Conservation (phyloP, 2,888 invertebrate species). For the Macrosiphum euphorbiae region DNA sequence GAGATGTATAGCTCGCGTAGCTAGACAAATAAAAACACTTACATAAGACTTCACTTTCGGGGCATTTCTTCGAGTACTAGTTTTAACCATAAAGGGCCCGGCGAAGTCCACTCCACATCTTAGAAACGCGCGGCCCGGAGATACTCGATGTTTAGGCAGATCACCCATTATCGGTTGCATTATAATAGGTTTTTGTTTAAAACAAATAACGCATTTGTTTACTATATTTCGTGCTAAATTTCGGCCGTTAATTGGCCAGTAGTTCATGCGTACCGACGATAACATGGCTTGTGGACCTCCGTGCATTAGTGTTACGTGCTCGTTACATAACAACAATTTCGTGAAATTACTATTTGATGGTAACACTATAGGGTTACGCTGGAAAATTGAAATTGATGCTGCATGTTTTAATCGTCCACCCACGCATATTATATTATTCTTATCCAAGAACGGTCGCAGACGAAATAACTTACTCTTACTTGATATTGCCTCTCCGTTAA, state of each 20-base stretch:
- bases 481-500: background rate
- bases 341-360: background rate
- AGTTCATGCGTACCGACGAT: background rate
- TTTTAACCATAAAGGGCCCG: background rate
- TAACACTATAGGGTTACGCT: background rate
- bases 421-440: background rate
- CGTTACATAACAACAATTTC: background rate
- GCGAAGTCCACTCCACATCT: background rate
- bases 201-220: background rate
- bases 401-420: conserved; percentile 1
- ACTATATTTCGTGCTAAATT: background rate
- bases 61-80: background rate
- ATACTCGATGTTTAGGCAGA: background rate
- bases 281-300: background rate
- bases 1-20: background rate
- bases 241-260: conserved; percentile 2
- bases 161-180: background rate
- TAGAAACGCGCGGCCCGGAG: background rate
- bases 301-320: background rate
- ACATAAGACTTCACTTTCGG: background rate
- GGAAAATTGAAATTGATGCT: background rate
- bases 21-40: background rate
- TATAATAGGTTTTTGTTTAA: background rate
- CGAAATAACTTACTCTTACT: background rate
- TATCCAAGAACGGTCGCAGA: background rate